phyloP scores from a whole-genome alignment of 1,140 invertebrate species.

The Bombus pascuorum region DNA sequence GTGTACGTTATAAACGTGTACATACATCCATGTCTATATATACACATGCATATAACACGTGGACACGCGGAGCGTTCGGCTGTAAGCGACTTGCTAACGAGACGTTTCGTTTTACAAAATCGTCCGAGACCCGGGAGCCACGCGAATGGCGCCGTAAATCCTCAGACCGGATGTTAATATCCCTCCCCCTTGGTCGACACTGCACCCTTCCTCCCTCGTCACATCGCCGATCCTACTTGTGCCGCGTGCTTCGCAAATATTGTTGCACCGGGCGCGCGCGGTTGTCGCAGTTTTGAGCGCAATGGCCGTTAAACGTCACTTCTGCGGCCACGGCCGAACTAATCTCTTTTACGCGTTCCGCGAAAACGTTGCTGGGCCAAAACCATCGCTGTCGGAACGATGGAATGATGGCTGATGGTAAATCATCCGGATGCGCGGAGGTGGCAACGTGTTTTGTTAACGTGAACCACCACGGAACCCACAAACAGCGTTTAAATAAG shows the following conservation, averaged over 20 bases:
- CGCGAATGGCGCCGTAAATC: constrained; percentile 75
- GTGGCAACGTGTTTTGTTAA: constrained; percentile 7
- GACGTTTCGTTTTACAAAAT: constrained; percentile 80
- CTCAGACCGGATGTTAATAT: constrained; percentile 77
- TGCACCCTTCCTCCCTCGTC: no score
- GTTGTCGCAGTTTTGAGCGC: constrained; percentile 67
- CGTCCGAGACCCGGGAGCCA: constrained; percentile 69
- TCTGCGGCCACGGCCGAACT: constrained; percentile 51
- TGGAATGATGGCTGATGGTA: constrained; percentile 61
- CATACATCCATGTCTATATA: no score
- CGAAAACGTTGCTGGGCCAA: constrained; percentile 42
- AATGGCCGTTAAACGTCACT: constrained; percentile 68
- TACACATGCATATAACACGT: background rate
- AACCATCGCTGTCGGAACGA: constrained; percentile 24
- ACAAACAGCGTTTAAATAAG: constrained; percentile 2
- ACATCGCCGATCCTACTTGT: background rate
- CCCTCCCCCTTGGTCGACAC: constrained; percentile 20
- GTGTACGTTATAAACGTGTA: constrained; percentile 17
- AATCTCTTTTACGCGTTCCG: constrained; percentile 63
- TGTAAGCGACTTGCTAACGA: constrained; percentile 77
- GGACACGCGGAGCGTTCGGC: constrained; percentile 22
- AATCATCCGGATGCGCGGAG: constrained; percentile 45
- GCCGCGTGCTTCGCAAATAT: constrained; percentile 60
- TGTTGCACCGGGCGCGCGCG: constrained; percentile 55
- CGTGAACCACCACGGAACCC: background rate